Conservation (phyloP, 2,797 vertebrate species). For the Chanos chanos region DNA sequence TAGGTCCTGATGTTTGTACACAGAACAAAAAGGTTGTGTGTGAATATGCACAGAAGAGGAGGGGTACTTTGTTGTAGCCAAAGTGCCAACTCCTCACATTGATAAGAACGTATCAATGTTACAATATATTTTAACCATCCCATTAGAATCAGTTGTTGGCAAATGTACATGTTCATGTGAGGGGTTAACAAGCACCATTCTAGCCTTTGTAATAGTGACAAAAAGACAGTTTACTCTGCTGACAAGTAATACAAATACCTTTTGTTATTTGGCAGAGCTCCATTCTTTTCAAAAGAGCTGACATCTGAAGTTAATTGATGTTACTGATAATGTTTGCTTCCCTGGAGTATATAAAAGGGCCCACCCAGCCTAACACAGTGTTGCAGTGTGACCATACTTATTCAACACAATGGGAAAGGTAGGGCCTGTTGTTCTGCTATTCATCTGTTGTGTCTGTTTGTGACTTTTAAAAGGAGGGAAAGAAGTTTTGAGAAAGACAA, state of each 20-base stretch:
- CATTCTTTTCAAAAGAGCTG: conserved; percentile 51
- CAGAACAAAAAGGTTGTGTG: too few relatives aligned
- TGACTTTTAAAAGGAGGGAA: too few relatives aligned
- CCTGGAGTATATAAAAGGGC: conserved; percentile 43
- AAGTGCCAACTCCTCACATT: too few relatives aligned
- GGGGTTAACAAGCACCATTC: conserved; percentile 22
- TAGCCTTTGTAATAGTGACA: conserved; percentile 23
- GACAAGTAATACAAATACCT: conserved; percentile 33
- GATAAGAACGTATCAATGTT: too few relatives aligned
- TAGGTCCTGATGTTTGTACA: too few relatives aligned
- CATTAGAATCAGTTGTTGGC: neutral
- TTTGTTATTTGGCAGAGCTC: conserved; percentile 38
- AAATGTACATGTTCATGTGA: neutral
- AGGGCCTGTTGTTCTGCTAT: conserved; percentile 26
- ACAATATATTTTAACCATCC: too few relatives aligned
- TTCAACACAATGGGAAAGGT: conserved; percentile 49
- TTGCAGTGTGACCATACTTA: conserved; percentile 32
- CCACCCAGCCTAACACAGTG: conserved; percentile 12
- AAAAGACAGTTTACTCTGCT: conserved; percentile 9
- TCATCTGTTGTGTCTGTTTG: neutral
- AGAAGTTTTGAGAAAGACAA: too few relatives aligned
- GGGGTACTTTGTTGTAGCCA: too few relatives aligned
- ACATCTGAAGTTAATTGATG: conserved; percentile 48
- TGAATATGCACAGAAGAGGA: too few relatives aligned
- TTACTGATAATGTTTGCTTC: conserved; percentile 46